Base-by-base conservation (phyloP, 2,888 invertebrate species). In the Petrophora chlorosata region DNA sequence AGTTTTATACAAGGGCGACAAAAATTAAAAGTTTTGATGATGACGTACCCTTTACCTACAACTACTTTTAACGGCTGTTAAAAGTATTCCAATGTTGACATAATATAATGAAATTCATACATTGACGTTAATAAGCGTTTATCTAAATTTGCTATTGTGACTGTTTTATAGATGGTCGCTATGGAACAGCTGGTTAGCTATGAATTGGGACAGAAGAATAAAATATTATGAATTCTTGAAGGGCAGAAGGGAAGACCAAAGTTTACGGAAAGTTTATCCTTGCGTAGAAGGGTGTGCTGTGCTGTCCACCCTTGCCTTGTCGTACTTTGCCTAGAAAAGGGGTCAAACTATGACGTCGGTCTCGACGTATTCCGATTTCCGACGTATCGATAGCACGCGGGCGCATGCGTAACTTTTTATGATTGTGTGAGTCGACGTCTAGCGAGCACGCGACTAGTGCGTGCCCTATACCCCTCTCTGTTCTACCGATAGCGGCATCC, bases 391-490 rank as follows among this genome's bases (percentile, higher is more conserved):
- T 80, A 79, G 77, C 73, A 64, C 60, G n/a, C n/a, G 61, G 67
- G 71, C 85, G 85, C 86, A 85, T 85, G 86, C 85, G 86, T 85
- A 82, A 83, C 72, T 55, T 17, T 52, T 59, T 67, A 63, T 62
- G 58, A 50, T 45, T 78, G 84, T 85, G 82, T 85, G 82, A 49
- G 82, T 82, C 61, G 59, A 46, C 67, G 82, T 81, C 82, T 86
- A 75, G 73, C 56, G 58, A 79, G 68, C 89, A 88, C 86, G 89
- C 84, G 79, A 75, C 57, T 75, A 56, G 67, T 71, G 83, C 89
- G 81, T 88, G 89, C 70, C 66, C 68, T 78, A 67, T 68, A 46
- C 55, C 76, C 60, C 55, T 86, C 86, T 81, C 85, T 56, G 64
- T 79, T 67, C 41, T 47, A 43, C 53, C 49, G 55, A 72, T 84